Base-by-base conservation (phyloP, 1,140 invertebrate genomes). In the Drosophila obscura region DNA sequence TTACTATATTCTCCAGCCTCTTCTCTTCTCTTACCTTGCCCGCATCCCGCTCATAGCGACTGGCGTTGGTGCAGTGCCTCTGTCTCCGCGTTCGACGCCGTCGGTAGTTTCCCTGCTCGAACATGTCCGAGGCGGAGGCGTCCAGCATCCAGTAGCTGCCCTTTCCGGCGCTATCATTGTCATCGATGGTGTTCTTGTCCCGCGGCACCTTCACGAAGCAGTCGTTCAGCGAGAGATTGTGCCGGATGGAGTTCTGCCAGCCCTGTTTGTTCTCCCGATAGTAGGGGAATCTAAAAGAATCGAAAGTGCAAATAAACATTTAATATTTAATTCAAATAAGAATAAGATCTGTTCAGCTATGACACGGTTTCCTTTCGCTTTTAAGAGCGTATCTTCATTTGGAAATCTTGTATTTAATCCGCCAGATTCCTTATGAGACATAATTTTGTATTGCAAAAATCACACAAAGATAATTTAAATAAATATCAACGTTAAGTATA, bases 161-260 rank as follows among this genome's bases (percentile, higher is more conserved):
- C 87, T 97, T 97, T 0, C 95, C 93, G 0, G 87, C 83, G 19
- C 80, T 88, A 88, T 94, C 92, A 93, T 96, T 90, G 93, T 95
- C 91, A 11, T 90, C 94, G 0, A 94, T 94, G 51, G 95, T 94
- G 71, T 97, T 96, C 77, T 97, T 96, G 92, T 96, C 93, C 73
- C 94, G 73, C 66, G 95, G 92, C 13, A 97, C 94, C 92, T 98
- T 98, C 1, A 98, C 95, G 89, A 98, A 98, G 92, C 97, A 98
- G 89, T 98, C 97, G 92, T 98, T 98, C 16, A 98, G 93, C 62
- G 96, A 97, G 0, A 98, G 92, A 93, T 99, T 98, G 87, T 98
- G 96, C 5, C 96, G 90, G 39, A 97, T 97, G 5, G 95, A 96
- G 84, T 97, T 97, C 88, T 97, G 96, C 96, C 96, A 96, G 31